Base-by-base conservation (phyloP, 1,140 invertebrate genomes). In the Cotesia vestalis region DNA sequence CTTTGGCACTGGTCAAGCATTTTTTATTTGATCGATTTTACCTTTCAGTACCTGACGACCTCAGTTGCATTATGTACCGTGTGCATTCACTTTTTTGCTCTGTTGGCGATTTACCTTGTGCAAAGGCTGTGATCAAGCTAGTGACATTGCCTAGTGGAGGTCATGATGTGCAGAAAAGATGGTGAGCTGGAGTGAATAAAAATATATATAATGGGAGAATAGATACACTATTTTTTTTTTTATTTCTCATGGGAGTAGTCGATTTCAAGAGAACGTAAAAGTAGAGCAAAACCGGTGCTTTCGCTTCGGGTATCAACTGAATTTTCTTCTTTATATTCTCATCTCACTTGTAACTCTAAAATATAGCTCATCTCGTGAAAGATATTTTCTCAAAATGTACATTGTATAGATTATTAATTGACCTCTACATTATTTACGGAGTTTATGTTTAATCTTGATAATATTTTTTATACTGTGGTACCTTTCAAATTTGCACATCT, bases 401-500 rank as follows among this genome's bases (percentile, higher is more conserved):
- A 17, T 59, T 27, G 14, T 27, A 17, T 59, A 17, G 27, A 20
- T 17, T 20, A 59, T 20, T 27, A 20, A 20, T 59, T 17, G 9
- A 9, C 4, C 17, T 20, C 14, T 46, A 46, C 14, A 6, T 59
- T 9, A 59, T 27, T 27, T 27, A 27, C 27, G 27, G 9, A 17
- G 20, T 55, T 20, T 2, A 12, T 20, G 12, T 17, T 59, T 27
- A 51, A 51, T 66, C 35, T 14, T 62, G 67, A 61, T 55, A 46
- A 68, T 69, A 66, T 72, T 75, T 68, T 69, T n/a, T 12, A 14
- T n/a, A 38, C 27, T 46, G 38, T 46, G 66, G 68, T 76, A 81
- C 79, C 73, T 78, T 84, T 83, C 75, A 84, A 85, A 84, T 84
- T 83, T 80, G 80, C 80, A 84, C 84, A 85, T 85, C 82, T 85